Percentiles rank a stretch among this genome's conserved stretches.
Conservation (phyloP, 2,797 vertebrate species). For the Eulemur coronatus region DNA sequence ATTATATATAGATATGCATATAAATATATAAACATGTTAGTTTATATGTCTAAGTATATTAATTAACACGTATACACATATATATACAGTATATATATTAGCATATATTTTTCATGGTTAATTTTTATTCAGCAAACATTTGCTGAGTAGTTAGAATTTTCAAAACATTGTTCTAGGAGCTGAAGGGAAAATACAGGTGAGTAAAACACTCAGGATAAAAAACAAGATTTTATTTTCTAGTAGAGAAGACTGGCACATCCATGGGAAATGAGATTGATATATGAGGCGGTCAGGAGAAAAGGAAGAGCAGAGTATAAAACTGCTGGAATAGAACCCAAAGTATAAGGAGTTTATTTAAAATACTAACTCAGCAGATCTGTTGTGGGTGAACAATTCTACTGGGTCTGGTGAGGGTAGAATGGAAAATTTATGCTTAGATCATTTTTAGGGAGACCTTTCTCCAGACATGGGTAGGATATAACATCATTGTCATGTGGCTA, state of each 20-base stretch:
- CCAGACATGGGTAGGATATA: neutral
- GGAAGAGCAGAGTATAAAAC: neutral
- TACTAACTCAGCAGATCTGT: neutral
- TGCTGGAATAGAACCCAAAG: neutral
- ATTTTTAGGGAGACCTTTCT: neutral
- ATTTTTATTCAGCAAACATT: slow-evolving; percentile 27
- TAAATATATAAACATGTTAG: neutral
- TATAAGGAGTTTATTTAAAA: neutral
- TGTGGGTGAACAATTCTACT: neutral
- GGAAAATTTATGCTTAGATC: neutral
- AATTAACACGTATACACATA: neutral
- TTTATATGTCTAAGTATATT: neutral
- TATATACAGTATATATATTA: neutral
- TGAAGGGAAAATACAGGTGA: neutral
- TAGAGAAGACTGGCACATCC: neutral
- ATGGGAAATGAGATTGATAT: neutral
- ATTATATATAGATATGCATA: neutral
- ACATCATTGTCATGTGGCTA: neutral
- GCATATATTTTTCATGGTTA: neutral
- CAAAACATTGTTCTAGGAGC: neutral
- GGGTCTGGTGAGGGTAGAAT: neutral
- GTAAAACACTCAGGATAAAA: neutral
- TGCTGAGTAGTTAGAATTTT: slow-evolving; percentile 30
- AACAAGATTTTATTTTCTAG: neutral
- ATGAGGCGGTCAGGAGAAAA: neutral